Conservation (phyloP, 2,797 vertebrate genomes). For the Ctenochaetus hawaiiensis region DNA sequence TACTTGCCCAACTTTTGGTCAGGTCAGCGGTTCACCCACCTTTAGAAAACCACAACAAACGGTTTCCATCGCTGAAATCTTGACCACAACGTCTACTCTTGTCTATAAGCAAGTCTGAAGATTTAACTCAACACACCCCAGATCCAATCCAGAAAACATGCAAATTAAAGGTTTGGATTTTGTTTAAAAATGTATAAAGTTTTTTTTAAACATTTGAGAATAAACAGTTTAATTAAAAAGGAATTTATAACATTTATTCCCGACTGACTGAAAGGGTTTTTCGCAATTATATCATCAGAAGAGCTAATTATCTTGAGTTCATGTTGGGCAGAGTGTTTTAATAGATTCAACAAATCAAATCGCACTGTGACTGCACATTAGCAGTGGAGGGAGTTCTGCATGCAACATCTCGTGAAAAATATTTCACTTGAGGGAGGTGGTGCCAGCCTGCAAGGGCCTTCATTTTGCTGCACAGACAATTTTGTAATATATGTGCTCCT, state of each 20-base stretch:
- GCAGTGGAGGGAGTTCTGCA: slow-evolving; percentile 8
- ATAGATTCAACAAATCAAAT: slow-evolving; percentile 36
- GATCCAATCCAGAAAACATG: slow-evolving; percentile 25
- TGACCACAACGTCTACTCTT: slow-evolving; percentile 29
- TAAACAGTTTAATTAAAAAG: slow-evolving; percentile 13
- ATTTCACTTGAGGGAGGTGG: neutral
- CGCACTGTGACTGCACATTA: neutral
- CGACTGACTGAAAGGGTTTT: slow-evolving; percentile 43
- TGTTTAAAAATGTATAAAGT: slow-evolving; percentile 27
- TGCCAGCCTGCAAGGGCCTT: slow-evolving; percentile 31
- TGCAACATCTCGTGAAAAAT: slow-evolving; percentile 2
- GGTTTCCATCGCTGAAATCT: slow-evolving; percentile 40
- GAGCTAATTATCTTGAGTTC: slow-evolving; percentile 20
- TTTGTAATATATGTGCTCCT: slow-evolving; percentile 69
- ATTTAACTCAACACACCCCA: slow-evolving; percentile 22
- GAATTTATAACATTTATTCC: slow-evolving; percentile 32
- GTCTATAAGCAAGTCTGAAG: slow-evolving; percentile 28
- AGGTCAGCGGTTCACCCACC: slow-evolving; percentile 63
- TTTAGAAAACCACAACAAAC: slow-evolving; percentile 61
- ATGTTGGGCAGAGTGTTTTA: slow-evolving; percentile 2
- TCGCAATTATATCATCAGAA: neutral
- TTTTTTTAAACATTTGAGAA: slow-evolving; percentile 21
- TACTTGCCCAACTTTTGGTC: slow-evolving; percentile 43
- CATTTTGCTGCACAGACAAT: slow-evolving; percentile 68
- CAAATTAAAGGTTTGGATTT: slow-evolving; percentile 42